Evolutionary conservation across 2,888 invertebrate species (phyloP), one percentile per base, ranked within the genome.

Genomic region (Noctua janthina): DNA sequence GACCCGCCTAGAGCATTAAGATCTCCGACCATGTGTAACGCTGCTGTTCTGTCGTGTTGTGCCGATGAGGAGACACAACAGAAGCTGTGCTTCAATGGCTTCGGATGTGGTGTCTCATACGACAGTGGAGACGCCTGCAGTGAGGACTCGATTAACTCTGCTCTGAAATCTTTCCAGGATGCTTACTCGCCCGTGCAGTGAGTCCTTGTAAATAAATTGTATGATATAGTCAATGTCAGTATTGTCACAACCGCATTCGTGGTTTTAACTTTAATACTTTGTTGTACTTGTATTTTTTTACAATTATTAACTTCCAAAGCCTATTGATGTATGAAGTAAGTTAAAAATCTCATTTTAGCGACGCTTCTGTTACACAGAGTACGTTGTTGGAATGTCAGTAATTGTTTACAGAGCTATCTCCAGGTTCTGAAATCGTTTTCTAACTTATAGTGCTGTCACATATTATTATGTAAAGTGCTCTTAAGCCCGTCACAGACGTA

Each of bases 41-140:
- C 95, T 23, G 94, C 95, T 1, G 91, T 95, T 66, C 88, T 96
- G 0, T 90, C 93, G 3, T 96, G 96, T 90, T 96, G 96, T 81
- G 90, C 86, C 17, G 77, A 83, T 2, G 81, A 88, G 2, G 75
- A 82, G 35, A 15, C 76, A 6, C 85, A 91, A 51, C 93, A 92
- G 75, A 87, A 80, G 35, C 69, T 88, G 20, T 96, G 96, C 83
- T 96, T 96, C 85, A 83, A 77, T 15, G 88, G 86, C 59, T 91
- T 93, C 20, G 93, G 93, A 15, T 96, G 96, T 77, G 78, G 64
- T 0, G 76, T 74, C 39, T 90, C 90, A 6, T 94, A 87, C 69
- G 74, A 89, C 0, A 91, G 88, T 39, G 93, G 92, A 1, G 85
- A 87, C 17, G 92, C 91, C 1, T 96, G 96, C 74, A 89, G 87